Percentiles rank a stretch among this genome's conserved stretches.
phyloP scores from a whole-genome alignment of 2,797 vertebrate species.

The Valencia hispanica region DNA sequence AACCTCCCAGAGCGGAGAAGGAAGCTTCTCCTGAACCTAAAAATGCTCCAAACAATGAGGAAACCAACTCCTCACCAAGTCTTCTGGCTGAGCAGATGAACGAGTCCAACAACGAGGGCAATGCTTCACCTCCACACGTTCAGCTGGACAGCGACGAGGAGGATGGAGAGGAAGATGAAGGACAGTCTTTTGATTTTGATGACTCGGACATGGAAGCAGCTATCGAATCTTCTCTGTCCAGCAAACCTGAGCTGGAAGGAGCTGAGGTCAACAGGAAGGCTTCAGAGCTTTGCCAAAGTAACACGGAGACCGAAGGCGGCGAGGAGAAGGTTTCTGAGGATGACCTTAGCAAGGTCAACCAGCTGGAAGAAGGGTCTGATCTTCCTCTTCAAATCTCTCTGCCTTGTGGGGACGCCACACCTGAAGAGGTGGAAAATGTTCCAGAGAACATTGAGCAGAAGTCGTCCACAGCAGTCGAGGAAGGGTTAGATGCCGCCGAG shows the following conservation, averaged over 20 bases:
- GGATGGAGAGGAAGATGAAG: slow-evolving; percentile 62
- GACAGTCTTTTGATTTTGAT: slow-evolving; percentile 74
- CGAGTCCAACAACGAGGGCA: slow-evolving; percentile 20
- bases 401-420: not conserved
- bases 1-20: not conserved
- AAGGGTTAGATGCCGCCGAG: slow-evolving; percentile 36
- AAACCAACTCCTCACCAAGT: not conserved
- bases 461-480: not conserved
- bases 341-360: not conserved
- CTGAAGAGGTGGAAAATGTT: slow-evolving; percentile 13
- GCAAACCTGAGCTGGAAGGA: slow-evolving; percentile 24
- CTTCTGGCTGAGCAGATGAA: slow-evolving; percentile 2
- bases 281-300: slow-evolving; percentile 11
- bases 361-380: not conserved
- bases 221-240: not conserved
- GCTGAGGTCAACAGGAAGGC: slow-evolving; percentile 11
- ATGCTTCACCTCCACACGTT: not conserved
- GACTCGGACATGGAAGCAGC: slow-evolving; percentile 66
- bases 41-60: not conserved
- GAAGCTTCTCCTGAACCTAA: slow-evolving; percentile 9
- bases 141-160: slow-evolving; percentile 30
- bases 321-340: not conserved
- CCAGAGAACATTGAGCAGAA: slow-evolving; percentile 20
- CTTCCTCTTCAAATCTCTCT: not conserved
- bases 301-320: not conserved